Base-by-base conservation (phyloP, 2,797 vertebrate genomes). In the Melanotaenia pygmaea region DNA sequence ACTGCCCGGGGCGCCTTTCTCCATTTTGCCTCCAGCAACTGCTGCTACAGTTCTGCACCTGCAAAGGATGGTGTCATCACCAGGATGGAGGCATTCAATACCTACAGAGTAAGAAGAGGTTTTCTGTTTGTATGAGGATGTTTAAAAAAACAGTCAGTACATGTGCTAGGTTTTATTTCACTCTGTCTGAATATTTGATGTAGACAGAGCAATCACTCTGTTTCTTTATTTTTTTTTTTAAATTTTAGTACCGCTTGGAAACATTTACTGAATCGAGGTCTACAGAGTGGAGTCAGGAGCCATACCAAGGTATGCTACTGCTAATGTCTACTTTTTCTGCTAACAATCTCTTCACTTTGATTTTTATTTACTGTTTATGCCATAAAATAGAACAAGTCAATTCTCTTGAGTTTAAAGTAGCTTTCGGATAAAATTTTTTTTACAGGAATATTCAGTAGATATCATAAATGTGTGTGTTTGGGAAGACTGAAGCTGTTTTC, bases 241-340 rank as follows among this genome's bases (percentile, higher is more conserved):
- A 77, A 18, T 83, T 76, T 63, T 75, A 96, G 96, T 96, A 96
- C 81, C 93, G 93, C 9, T 77, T 94, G 81, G 95, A 94, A 87
- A 95, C 94, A 3, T 96, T 94, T 75, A 89, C 67, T 12, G 92
- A 95, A 78, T 88, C 91, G 1, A 74, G 93, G 77, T 86, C 86
- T 20, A 94, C 94, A 30, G 84, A 90, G 50, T 93, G 92, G 93
- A 76, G 64, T 63, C 76, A 88, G 0, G 69, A 87, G 56, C 88
- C 94, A 2, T 90, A 85, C 18, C 11, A 56, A 0, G 88, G 92
- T 94, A 79, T 62, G 3, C 57, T 50, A 45, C 11, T 56, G 0
- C 24, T 35, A 40, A 9, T 2, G n/a, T 30, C 2, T 60, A 2
- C 10, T 58, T 72, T 59, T 66, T 9, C 4, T 70, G n/a, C 8